A percentile compares a stretch with the other conserved stretches of the same genome.
Conservation (phyloP, 2,113 vertebrate species). For the human region DNA sequence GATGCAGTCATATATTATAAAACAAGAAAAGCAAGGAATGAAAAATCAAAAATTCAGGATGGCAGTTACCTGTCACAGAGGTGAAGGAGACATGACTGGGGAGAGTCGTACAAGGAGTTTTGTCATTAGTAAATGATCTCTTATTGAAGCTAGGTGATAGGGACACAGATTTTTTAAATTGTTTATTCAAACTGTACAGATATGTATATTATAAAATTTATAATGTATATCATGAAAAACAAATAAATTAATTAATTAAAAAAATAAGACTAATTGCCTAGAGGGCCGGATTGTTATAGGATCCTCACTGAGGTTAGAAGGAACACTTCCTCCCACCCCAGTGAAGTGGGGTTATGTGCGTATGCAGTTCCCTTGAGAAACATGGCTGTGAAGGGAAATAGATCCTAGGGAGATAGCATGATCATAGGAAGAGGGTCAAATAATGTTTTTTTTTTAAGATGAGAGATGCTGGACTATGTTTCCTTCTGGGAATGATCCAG, state of each 20-base stretch:
- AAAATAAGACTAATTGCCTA: neutral
- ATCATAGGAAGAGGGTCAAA: neutral
- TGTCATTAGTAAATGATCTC: conserved; percentile 13
- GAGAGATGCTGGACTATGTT: conserved; percentile 6
- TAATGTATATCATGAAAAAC: conserved; percentile 13
- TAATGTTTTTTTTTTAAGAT: conserved; percentile 27
- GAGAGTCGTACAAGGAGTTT: neutral
- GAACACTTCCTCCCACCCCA: neutral
- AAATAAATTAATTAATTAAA: conserved; percentile 1
- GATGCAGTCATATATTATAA: conserved; percentile 38
- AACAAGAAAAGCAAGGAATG: conserved; percentile 38
- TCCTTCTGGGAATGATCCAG: conserved; percentile 14
- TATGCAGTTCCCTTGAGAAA: neutral
- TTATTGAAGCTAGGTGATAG: neutral
- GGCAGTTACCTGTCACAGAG: neutral
- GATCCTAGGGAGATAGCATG: neutral
- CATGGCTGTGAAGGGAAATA: neutral
- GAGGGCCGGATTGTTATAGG: neutral
- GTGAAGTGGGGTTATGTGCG: neutral
- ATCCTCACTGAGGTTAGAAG: neutral
- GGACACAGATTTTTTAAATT: neutral
- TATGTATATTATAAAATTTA: conserved; percentile 34
- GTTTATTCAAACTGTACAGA: conserved; percentile 5
- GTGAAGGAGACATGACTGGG: neutral
- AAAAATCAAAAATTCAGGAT: conserved; percentile 15